phyloP scores from a whole-genome alignment of 2,888 invertebrate species.

The Andrena camellia region DNA sequence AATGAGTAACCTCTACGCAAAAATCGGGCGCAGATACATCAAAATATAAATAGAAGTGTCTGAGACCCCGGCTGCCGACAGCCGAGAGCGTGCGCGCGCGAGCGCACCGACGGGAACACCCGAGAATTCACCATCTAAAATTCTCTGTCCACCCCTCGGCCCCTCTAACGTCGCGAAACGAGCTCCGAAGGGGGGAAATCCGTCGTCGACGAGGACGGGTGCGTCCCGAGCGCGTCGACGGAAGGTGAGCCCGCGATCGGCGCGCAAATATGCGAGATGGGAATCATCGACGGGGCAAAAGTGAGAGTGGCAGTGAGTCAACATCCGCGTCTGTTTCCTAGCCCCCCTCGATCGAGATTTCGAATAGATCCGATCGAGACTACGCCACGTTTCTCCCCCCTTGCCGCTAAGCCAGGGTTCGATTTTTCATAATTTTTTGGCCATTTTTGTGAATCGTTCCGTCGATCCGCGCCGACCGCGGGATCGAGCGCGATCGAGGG shows the following conservation, averaged over 20 bases:
- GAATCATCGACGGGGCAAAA: constrained; percentile 60
- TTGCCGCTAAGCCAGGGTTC: not conserved
- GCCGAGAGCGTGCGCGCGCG: not conserved
- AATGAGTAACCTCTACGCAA: constrained; percentile 55
- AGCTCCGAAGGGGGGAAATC: constrained; percentile 23
- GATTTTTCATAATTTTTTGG: not conserved
- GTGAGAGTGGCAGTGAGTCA: constrained; percentile 63
- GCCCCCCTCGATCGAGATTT: constrained; percentile 34
- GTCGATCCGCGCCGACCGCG: not conserved
- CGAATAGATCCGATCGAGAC: constrained; percentile 1
- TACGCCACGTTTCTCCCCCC: not conserved
- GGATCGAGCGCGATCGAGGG: constrained; percentile 32
- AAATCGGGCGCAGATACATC: constrained; percentile 48
- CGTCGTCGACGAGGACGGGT: not conserved
- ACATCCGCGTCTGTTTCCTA: constrained; percentile 59
- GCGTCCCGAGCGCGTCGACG: not conserved
- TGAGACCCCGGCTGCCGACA: constrained; percentile 33
- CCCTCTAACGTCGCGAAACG: constrained; percentile 16
- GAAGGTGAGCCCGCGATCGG: constrained; percentile 3
- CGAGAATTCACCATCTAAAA: constrained; percentile 33
- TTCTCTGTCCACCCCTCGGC: not conserved
- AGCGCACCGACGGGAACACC: constrained; percentile 1
- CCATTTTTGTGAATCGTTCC: not conserved
- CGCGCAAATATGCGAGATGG: constrained; percentile 45
- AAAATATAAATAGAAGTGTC: constrained; percentile 62